Conservation (phyloP, 2,888 invertebrate genomes). For the Protodeltote pygarga region DNA sequence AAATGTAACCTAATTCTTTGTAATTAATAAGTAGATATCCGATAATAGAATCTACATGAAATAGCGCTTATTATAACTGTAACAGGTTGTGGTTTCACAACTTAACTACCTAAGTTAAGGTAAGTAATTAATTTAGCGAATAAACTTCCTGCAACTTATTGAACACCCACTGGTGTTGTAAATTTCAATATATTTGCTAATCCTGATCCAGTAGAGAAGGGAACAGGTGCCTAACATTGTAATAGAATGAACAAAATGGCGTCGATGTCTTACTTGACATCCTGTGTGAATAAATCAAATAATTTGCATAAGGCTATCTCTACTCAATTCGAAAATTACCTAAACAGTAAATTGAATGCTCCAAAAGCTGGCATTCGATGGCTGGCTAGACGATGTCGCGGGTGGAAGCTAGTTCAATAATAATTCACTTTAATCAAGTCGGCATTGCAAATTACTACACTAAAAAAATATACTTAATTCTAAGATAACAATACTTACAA, state of each 20-base stretch:
- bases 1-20: slow-evolving; percentile 7
- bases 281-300: too few species aligned
- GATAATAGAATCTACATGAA: slow-evolving; percentile 28
- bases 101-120: slow-evolving; percentile 25
- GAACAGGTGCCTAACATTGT: slow-evolving; percentile 7
- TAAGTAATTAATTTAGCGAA: slow-evolving; percentile 42
- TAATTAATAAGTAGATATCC: slow-evolving; percentile 34
- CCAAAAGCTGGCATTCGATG: too few species aligned
- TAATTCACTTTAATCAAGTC: too few species aligned
- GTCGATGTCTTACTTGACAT: too few species aligned
- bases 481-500: slow-evolving; percentile 11
- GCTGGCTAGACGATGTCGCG: too few species aligned
- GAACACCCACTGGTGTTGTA: slow-evolving; percentile 29
- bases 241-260: not conserved
- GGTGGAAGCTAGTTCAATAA: too few species aligned
- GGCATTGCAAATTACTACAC: not conserved
- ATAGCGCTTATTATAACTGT: slow-evolving; percentile 22
- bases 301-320: too few species aligned
- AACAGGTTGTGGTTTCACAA: slow-evolving; percentile 35
- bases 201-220: not conserved
- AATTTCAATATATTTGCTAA: slow-evolving; percentile 22
- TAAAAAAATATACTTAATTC: not conserved
- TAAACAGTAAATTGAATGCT: too few species aligned
- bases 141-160: slow-evolving; percentile 39
- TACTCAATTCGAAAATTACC: too few species aligned